Conservation (phyloP, 2,888 invertebrate genomes). For the Ennomos erosarius region DNA sequence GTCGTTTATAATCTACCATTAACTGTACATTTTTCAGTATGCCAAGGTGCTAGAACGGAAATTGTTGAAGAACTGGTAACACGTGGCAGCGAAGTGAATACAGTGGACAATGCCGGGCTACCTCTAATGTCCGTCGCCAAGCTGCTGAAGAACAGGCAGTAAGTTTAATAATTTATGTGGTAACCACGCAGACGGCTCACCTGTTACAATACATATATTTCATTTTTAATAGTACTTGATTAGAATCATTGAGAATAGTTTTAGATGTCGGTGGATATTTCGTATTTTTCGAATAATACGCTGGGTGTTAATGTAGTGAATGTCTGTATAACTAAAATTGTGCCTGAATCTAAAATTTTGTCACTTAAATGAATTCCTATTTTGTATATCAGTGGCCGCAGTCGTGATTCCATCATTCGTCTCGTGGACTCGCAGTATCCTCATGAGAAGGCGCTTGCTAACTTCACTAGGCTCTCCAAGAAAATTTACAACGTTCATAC, state of each 20-base stretch:
- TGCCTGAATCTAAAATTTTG: no score
- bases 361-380: not conserved
- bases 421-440: slow-evolving; percentile 70
- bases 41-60: slow-evolving; percentile 68
- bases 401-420: slow-evolving; percentile 67
- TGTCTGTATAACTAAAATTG: no score
- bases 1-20: no score
- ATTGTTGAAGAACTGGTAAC: slow-evolving; percentile 70
- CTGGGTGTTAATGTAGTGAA: no score
- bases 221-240: no score
- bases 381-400: slow-evolving; percentile 54
- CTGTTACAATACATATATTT: no score
- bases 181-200: no score
- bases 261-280: no score
- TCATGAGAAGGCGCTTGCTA: slow-evolving; percentile 69
- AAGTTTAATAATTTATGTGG: slow-evolving; percentile 21
- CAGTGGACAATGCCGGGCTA: slow-evolving; percentile 63
- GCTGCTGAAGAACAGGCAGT: slow-evolving; percentile 64
- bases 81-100: slow-evolving; percentile 68
- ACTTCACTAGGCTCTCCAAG: slow-evolving; percentile 74
- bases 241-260: no score
- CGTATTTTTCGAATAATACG: no score
- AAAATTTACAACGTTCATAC: slow-evolving; percentile 71
- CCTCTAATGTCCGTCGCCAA: slow-evolving; percentile 62
- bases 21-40: slow-evolving; percentile 56